Evolutionary conservation across 2,113 vertebrate species (phyloP).

Genomic region (Amphiprion percula): DNA sequence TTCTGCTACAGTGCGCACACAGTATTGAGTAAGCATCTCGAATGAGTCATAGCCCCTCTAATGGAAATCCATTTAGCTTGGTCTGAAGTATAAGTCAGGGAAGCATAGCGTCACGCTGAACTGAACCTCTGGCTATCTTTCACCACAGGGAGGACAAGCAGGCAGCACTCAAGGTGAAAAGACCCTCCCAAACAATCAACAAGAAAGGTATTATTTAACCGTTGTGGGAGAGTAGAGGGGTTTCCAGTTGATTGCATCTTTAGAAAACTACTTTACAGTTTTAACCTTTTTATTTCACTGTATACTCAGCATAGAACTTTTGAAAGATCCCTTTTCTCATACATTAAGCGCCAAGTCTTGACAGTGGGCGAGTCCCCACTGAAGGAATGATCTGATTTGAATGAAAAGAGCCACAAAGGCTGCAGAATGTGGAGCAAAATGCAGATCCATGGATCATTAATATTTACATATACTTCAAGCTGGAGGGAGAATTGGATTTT

Average conservation of each 20-base stretch:
- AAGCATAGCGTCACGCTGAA: conserved; percentile 69
- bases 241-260: conserved; percentile 18
- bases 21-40: conserved; percentile 80
- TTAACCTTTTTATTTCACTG: background rate
- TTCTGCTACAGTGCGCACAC: conserved; percentile 74
- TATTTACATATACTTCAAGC: conserved; percentile 77
- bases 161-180: conserved; percentile 58
- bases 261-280: conserved; percentile 5
- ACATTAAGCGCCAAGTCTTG: conserved; percentile 18
- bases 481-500: conserved; percentile 74
- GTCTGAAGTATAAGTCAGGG: conserved; percentile 68
- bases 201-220: conserved; percentile 10
- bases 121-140: conserved; percentile 62
- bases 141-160: conserved; percentile 56
- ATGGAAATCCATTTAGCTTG: conserved; percentile 81
- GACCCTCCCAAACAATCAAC: conserved; percentile 25
- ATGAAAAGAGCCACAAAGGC: conserved; percentile 47
- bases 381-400: conserved; percentile 45
- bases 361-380: conserved; percentile 16
- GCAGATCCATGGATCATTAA: conserved; percentile 78
- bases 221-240: background rate
- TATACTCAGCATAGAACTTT: background rate
- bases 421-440: conserved; percentile 69
- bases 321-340: background rate
- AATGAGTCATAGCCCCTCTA: conserved; percentile 80